These are phyloP conservation scores for Bubo blakistoni DNA, from an alignment of 2,113 vertebrate species.

Conservation along the genomic window DNA sequence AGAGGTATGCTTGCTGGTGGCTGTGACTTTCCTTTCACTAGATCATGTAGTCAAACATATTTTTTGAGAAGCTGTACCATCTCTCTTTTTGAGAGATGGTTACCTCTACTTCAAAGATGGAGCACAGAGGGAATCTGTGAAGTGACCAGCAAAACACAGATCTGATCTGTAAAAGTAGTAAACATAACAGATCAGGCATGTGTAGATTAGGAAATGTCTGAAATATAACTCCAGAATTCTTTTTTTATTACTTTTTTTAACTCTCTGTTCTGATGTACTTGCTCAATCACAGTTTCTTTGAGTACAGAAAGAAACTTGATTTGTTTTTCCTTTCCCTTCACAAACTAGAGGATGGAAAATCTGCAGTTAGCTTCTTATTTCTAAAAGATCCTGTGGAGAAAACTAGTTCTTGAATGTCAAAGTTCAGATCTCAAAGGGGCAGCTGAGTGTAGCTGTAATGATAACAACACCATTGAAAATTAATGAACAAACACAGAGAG, in stretches of 20 bases:
- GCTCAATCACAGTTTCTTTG: neutral
- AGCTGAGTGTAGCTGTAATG: neutral
- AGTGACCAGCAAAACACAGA: neutral
- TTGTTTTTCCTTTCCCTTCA: neutral
- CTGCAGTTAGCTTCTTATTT: neutral
- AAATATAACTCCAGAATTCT: neutral
- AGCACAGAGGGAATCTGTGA: neutral
- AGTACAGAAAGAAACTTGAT: neutral
- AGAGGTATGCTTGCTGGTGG: neutral
- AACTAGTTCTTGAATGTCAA: neutral
- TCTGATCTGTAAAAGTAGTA: neutral
- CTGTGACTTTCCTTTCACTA: neutral
- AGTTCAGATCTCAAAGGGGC: neutral
- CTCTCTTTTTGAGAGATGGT: neutral
- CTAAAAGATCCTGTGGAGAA: neutral
- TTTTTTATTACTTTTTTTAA: neutral
- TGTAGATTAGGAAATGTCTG: neutral
- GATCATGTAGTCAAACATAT: neutral
- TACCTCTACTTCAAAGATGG: neutral
- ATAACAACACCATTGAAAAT: constrained; percentile 24
- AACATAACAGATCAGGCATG: neutral
- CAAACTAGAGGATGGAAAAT: neutral
- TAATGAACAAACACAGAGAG: neutral
- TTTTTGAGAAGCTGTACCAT: neutral
- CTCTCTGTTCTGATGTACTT: neutral